A percentile compares a stretch with the other conserved stretches of the same genome.
Evolutionary conservation across 2,797 vertebrate genomes (phyloP).

Genomic region (Poecilia wingei): DNA sequence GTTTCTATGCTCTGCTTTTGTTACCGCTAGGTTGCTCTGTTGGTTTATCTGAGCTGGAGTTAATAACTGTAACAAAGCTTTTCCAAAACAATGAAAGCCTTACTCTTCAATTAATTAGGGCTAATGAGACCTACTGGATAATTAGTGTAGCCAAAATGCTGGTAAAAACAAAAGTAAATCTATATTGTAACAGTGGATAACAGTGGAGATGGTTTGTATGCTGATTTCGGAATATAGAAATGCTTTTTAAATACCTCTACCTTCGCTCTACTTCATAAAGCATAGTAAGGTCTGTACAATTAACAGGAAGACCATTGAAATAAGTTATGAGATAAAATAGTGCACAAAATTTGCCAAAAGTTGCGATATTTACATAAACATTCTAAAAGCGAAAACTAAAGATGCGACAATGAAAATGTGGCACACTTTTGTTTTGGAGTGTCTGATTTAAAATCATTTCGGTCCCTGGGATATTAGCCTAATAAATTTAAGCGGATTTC

Average conservation of each 20-base stretch:
- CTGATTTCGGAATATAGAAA: neutral
- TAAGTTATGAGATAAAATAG: neutral
- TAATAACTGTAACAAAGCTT: neutral
- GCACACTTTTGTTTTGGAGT: slow-evolving; percentile 27
- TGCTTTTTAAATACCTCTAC: neutral
- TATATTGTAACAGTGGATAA: neutral
- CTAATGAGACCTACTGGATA: neutral
- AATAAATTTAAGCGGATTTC: slow-evolving; percentile 57
- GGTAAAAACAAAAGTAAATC: neutral
- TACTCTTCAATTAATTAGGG: neutral
- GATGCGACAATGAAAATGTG: slow-evolving; percentile 8
- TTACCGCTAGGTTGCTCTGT: slow-evolving; percentile 6
- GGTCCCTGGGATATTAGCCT: slow-evolving; percentile 53
- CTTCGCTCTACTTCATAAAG: neutral
- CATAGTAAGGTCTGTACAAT: neutral
- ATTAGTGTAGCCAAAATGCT: neutral
- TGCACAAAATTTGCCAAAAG: neutral
- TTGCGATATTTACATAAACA: neutral
- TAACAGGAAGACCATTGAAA: neutral
- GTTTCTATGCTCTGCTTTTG: neutral
- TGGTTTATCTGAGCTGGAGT: slow-evolving; percentile 8
- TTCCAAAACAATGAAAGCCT: neutral
- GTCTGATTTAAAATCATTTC: slow-evolving; percentile 41
- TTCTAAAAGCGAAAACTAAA: neutral
- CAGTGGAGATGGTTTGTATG: neutral